Conservation (phyloP, 2,888 invertebrate genomes). For the Oeneis ivallda region DNA sequence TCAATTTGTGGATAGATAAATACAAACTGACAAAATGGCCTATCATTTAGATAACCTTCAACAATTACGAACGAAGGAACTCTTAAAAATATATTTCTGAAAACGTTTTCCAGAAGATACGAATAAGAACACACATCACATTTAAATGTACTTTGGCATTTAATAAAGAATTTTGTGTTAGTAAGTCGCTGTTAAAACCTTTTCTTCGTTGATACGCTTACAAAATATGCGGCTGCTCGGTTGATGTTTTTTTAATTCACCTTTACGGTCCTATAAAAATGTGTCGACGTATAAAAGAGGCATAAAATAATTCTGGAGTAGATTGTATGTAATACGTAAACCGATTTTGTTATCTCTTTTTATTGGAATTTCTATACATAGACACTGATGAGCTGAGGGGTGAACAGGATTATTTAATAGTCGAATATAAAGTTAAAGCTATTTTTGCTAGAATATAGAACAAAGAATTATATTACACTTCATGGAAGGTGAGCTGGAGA, state of each 20-base stretch:
- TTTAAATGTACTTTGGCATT: background rate
- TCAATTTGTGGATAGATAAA: background rate
- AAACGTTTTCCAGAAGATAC: background rate
- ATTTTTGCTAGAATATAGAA: background rate
- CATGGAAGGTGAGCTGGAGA: background rate
- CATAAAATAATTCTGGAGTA: slow-evolving; percentile 21
- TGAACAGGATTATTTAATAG: background rate
- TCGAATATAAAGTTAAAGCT: background rate
- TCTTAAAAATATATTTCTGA: background rate
- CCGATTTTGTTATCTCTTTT: slow-evolving; percentile 16
- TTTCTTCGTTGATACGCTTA: slow-evolving; percentile 20
- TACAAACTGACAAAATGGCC: background rate
- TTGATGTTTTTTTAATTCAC: slow-evolving; percentile 29
- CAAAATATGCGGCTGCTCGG: slow-evolving; percentile 21
- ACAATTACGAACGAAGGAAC: background rate
- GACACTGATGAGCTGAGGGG: background rate
- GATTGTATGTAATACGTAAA: slow-evolving; percentile 19
- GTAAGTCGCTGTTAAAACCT: slow-evolving; percentile 17
- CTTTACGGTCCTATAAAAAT: slow-evolving; percentile 25
- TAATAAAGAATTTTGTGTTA: slow-evolving; percentile 3
- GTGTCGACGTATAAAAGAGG: slow-evolving; percentile 24
- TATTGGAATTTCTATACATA: slow-evolving; percentile 3
- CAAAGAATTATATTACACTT: too few relatives aligned
- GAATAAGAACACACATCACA: background rate
- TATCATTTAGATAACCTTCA: background rate